A percentile compares a stretch with the other conserved stretches of the same genome.
phyloP scores from a whole-genome alignment of 2,797 vertebrate species.

The Hafferia zeledoni region DNA sequence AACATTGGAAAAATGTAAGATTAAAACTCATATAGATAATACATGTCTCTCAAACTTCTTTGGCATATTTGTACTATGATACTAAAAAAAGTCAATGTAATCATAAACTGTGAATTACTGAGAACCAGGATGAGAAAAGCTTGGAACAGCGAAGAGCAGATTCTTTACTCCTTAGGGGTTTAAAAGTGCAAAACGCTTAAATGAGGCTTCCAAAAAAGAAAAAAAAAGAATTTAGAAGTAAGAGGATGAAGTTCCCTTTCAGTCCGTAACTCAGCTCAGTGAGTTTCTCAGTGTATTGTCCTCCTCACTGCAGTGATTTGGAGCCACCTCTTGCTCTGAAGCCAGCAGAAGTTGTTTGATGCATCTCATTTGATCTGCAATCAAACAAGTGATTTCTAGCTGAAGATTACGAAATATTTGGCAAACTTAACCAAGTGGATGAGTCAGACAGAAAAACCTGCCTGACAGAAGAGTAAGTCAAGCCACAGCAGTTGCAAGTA shows the following conservation, averaged over 20 bases:
- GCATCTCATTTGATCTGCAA: neutral
- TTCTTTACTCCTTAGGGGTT: neutral
- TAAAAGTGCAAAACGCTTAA: neutral
- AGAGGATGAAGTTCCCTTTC: neutral
- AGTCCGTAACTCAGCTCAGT: neutral
- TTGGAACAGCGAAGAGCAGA: neutral
- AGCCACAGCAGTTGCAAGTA: conserved; percentile 46
- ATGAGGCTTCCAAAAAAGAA: neutral
- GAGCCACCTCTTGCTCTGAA: neutral
- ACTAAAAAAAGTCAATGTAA: neutral
- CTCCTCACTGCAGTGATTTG: neutral
- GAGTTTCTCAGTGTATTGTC: neutral
- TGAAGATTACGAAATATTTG: conserved; percentile 8
- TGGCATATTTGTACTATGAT: neutral
- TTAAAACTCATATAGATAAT: neutral
- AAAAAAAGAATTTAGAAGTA: neutral
- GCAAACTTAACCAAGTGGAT: neutral
- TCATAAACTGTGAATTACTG: neutral
- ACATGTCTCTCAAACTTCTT: neutral
- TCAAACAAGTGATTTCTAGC: neutral
- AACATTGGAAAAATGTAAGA: neutral
- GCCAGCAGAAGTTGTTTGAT: neutral
- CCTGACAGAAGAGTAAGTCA: conserved; percentile 14
- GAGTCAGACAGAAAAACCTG: conserved; percentile 47
- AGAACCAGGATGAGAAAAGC: neutral